Evolutionary conservation across 2,888 invertebrate genomes (phyloP).

Genomic region (Ariolimax columbianus): DNA sequence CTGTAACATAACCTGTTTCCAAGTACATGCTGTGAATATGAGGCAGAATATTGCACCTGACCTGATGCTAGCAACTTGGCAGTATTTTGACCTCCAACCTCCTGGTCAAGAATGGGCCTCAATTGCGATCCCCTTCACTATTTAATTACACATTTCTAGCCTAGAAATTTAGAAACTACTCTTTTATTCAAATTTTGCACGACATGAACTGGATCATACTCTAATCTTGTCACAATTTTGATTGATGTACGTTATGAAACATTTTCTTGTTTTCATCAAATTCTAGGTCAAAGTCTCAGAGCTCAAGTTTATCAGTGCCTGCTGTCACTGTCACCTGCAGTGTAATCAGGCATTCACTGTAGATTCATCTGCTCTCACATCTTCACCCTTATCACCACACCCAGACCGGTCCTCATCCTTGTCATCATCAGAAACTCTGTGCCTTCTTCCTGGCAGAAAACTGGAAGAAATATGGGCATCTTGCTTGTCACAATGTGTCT

Average conservation of each 20-base stretch:
- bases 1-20: too few relatives aligned
- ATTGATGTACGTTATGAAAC: not conserved
- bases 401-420: not conserved
- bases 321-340: conserved; percentile 33
- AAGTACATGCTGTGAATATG: too few relatives aligned
- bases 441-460: not conserved
- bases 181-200: too few relatives aligned
- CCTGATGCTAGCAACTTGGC: too few relatives aligned
- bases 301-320: conserved; percentile 11
- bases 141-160: too few relatives aligned
- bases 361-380: not conserved
- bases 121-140: too few relatives aligned
- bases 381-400: not conserved
- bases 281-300: not conserved
- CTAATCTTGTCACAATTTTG: too few relatives aligned
- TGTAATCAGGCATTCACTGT: not conserved
- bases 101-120: too few relatives aligned
- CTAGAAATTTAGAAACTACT: too few relatives aligned
- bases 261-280: not conserved
- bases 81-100: too few relatives aligned
- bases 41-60: too few relatives aligned
- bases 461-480: conserved; percentile 29
- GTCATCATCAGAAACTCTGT: not conserved
- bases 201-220: too few relatives aligned
- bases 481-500: not conserved